Conservation (phyloP, 2,888 invertebrate species). For the Polydrusus tereticollis region DNA sequence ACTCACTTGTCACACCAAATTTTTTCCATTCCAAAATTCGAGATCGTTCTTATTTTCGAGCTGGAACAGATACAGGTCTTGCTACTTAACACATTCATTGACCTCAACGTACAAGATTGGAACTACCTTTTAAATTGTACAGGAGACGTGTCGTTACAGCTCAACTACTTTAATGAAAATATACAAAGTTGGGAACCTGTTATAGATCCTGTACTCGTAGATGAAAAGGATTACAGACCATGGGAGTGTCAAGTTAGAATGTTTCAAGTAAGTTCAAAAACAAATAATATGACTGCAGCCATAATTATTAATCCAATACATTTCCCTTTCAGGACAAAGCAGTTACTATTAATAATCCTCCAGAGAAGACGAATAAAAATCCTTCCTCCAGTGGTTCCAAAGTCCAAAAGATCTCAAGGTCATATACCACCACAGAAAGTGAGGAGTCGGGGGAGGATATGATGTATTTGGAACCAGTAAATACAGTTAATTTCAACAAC, state of each 20-base stretch:
- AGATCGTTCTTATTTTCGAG: slow-evolving; percentile 75
- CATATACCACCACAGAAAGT: slow-evolving; percentile 62
- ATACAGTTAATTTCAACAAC: slow-evolving; percentile 54
- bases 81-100: slow-evolving; percentile 71
- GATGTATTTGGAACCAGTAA: slow-evolving; percentile 65
- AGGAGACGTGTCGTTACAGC: slow-evolving; percentile 67
- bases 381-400: slow-evolving; percentile 29
- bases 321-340: slow-evolving; percentile 64
- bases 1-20: slow-evolving; percentile 31
- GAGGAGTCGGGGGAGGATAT: slow-evolving; percentile 66
- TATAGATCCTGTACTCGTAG: slow-evolving; percentile 79
- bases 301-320: background rate
- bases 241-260: slow-evolving; percentile 80
- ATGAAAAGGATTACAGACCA: slow-evolving; percentile 77
- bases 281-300: too few species aligned
- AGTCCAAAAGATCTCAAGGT: slow-evolving; percentile 56
- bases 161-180: slow-evolving; percentile 66
- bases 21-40: slow-evolving; percentile 67
- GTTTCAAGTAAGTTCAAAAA: slow-evolving; percentile 65
- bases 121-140: slow-evolving; percentile 68
- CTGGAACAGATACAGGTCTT: slow-evolving; percentile 73
- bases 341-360: slow-evolving; percentile 59
- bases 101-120: slow-evolving; percentile 77
- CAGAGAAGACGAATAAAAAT: slow-evolving; percentile 55
- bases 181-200: slow-evolving; percentile 84